Percentiles rank a stretch among this genome's conserved stretches.
Conservation (phyloP, 2,113 vertebrate genomes). For the Pelecanus crispus region DNA sequence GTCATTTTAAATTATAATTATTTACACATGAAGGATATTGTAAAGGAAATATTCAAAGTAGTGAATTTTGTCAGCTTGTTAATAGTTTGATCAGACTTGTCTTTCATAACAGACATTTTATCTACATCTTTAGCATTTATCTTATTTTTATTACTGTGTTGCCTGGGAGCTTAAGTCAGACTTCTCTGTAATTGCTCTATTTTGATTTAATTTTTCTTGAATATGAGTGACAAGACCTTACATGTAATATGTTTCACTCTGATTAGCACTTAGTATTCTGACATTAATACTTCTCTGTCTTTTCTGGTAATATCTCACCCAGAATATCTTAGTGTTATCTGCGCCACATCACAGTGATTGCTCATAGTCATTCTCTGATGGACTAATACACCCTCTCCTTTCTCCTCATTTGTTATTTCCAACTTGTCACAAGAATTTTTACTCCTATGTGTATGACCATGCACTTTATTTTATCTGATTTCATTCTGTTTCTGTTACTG, state of each 20-base stretch:
- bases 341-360: neutral
- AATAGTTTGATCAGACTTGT: neutral
- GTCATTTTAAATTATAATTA: neutral
- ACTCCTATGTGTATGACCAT: neutral
- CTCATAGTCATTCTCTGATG: conserved; percentile 10
- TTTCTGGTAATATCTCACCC: neutral
- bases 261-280: neutral
- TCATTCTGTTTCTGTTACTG: neutral
- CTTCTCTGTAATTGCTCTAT: neutral
- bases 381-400: neutral
- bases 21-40: neutral
- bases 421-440: neutral
- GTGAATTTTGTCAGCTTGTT: neutral
- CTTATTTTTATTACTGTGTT: neutral
- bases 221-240: neutral
- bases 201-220: neutral
- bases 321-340: neutral
- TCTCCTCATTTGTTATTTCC: neutral
- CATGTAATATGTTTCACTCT: neutral
- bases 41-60: neutral
- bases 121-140: neutral
- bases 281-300: neutral
- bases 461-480: neutral
- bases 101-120: neutral
- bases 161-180: neutral